These are phyloP conservation scores for Sinella curviseta DNA, from an alignment of 1,140 invertebrate species.

Conservation along the genomic window DNA sequence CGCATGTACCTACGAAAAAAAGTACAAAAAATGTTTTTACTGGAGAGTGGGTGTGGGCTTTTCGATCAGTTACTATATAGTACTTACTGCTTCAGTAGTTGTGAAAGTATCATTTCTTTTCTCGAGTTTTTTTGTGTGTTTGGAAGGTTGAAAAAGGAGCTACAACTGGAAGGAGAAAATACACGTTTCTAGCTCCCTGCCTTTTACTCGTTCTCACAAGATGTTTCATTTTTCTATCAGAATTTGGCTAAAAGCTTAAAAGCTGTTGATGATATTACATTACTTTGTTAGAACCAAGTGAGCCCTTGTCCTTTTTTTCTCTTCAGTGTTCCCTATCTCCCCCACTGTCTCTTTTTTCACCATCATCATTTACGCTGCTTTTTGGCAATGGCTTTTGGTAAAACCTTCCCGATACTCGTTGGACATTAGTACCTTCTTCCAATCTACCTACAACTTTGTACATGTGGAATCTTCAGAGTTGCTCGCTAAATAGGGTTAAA, in stretches of 20 bases:
- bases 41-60: not conserved
- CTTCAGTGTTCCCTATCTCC: not conserved
- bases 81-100: not conserved
- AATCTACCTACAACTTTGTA: too few species aligned
- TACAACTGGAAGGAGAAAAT: not conserved
- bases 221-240: not conserved
- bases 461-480: too few species aligned
- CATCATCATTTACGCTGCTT: too few species aligned
- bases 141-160: not conserved
- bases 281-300: not conserved
- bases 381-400: too few species aligned
- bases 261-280: not conserved
- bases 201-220: not conserved
- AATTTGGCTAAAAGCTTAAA: conserved; percentile 5
- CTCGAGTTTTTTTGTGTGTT: not conserved
- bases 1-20: too few species aligned
- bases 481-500: too few species aligned
- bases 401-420: too few species aligned
- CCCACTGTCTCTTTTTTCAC: not conserved
- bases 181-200: not conserved
- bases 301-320: not conserved
- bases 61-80: not conserved
- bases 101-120: too few species aligned
- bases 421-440: too few species aligned
- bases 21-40: too few species aligned